Conservation (phyloP, 2,113 vertebrate genomes). For the Pygoscelis antarcticus region DNA sequence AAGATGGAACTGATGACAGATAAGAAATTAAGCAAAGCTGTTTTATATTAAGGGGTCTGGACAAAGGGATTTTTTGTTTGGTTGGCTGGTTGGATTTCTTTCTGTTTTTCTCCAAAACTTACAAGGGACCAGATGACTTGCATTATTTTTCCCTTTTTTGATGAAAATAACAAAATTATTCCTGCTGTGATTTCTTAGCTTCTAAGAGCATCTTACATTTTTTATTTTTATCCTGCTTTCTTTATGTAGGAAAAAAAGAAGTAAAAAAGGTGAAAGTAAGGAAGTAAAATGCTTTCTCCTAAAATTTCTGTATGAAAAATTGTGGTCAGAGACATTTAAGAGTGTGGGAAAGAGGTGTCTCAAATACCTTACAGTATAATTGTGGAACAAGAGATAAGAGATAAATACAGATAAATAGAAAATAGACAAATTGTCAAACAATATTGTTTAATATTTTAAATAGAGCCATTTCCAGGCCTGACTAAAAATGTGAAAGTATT, state of each 20-base stretch:
- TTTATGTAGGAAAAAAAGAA: neutral
- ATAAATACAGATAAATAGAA: neutral
- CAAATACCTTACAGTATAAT: neutral
- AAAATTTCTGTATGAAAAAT: neutral
- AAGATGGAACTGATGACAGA: constrained; percentile 37
- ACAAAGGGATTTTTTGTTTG: constrained; percentile 12
- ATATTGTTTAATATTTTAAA: neutral
- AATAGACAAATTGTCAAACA: neutral
- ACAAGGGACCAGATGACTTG: neutral
- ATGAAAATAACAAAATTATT: neutral
- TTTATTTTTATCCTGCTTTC: neutral
- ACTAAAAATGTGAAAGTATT: neutral
- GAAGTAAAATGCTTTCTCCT: neutral
- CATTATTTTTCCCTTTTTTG: neutral
- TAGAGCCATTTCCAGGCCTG: neutral
- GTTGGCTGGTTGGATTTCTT: neutral
- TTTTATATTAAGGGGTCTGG: constrained; percentile 23
- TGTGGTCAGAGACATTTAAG: neutral
- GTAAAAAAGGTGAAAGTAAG: neutral
- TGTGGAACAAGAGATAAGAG: neutral
- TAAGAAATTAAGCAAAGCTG: constrained; percentile 49
- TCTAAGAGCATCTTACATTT: neutral
- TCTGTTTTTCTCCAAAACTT: neutral
- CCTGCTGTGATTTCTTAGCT: neutral
- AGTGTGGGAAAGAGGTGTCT: neutral